Evolutionary conservation across 2,113 vertebrate genomes (phyloP), one percentile per base, ranked within the genome.

Genomic region (Lonchura striata): DNA sequence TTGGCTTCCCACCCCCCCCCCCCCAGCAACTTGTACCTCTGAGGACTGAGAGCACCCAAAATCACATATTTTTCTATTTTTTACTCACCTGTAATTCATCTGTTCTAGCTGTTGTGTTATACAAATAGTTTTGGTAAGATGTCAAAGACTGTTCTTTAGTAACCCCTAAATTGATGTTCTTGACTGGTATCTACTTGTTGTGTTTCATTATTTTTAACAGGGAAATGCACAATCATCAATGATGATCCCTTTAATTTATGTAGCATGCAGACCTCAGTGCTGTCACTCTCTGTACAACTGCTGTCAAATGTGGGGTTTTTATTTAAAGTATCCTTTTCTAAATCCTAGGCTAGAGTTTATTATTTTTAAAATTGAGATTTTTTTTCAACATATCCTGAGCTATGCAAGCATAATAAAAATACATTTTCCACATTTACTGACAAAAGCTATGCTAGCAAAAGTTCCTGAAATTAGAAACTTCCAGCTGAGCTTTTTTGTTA

Each of bases 401-500:
- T 92, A 17, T 60, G 33, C 28, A 81, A 47, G 35, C 31, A 15
- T 88, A 70, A 92, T 66, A 90, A 91, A 94, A 90, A 77, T 82
- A 64, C 7, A 10, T 95, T 93, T 92, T 90, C 85, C 49, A 46
- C 56, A 24, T 81, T 21, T 64, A 33, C n/a, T 64, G 19, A 52
- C 41, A 79, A 60, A 57, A 91, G 44, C 57, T 68, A 20, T n/a
- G 46, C 70, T 82, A 94, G 74, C 54, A 80, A 49, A 94, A 86
- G 50, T 82, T 89, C 64, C 44, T 81, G 88, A 92, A 95, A 81
- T 75, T 35, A 80, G 82, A 90, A 90, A 60, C 76, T 86, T 96
- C 71, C 86, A 24, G 15, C 88, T 82, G 64, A 74, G 47, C 47
- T 66, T 8, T 71, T 88, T 92, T 94, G 64, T 94, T 82, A 49